These are phyloP conservation scores for Nerophis lumbriciformis DNA, from an alignment of 2,113 vertebrate species.

Conservation along the genomic window DNA sequence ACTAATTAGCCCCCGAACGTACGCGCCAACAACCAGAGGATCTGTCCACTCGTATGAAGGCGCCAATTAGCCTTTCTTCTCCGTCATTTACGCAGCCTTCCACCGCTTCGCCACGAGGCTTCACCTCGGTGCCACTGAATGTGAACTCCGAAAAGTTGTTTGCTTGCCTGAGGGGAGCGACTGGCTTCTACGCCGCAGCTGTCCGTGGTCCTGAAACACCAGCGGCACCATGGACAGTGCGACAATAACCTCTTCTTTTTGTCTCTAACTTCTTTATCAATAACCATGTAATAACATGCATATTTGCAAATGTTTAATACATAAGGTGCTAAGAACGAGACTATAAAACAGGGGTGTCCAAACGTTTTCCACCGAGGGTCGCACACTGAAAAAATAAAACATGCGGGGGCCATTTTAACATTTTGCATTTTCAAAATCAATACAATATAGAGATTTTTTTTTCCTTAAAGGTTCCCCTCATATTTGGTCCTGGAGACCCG, in stretches of 20 bases:
- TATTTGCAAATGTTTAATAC: slow-evolving; percentile 21
- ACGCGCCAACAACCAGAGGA: slow-evolving; percentile 64
- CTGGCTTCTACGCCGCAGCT: slow-evolving; percentile 39
- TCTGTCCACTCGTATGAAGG: slow-evolving; percentile 63
- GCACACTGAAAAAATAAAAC: no score
- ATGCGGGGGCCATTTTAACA: no score
- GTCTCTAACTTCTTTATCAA: no score
- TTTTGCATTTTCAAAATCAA: no score
- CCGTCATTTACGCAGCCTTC: slow-evolving; percentile 61
- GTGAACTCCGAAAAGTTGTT: slow-evolving; percentile 13
- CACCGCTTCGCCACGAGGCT: slow-evolving; percentile 36
- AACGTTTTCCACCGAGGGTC: no score
- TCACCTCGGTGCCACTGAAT: slow-evolving; percentile 29
- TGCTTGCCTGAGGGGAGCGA: slow-evolving; percentile 21
- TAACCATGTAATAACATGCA: no score
- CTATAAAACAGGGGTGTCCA: no score
- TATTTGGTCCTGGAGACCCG: no score
- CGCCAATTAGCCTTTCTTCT: slow-evolving; percentile 63
- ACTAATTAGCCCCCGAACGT: slow-evolving; percentile 69
- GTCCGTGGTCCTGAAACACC: slow-evolving; percentile 47
- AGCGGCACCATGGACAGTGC: neutral
- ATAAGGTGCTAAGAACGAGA: no score
- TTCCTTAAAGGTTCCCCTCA: no score
- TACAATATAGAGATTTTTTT: no score
- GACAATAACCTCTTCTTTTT: no score